Conservation (phyloP, 2,797 vertebrate genomes). For the Clarias pachynema region DNA sequence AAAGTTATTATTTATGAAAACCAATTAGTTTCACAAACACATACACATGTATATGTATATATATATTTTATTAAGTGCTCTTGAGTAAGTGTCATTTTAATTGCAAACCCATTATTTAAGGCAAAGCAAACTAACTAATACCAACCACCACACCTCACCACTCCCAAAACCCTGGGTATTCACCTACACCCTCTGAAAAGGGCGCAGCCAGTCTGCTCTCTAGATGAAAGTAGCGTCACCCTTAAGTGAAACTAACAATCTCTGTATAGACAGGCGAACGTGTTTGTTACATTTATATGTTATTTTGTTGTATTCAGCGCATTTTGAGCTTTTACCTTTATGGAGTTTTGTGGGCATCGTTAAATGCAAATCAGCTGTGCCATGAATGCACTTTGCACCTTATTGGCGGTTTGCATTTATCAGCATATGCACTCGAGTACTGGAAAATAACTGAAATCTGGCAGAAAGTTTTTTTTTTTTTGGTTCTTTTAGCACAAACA, state of each 20-base stretch:
- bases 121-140: neutral
- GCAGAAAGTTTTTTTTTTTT: neutral
- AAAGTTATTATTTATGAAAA: neutral
- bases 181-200: no score
- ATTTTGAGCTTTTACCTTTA: neutral
- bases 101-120: no score
- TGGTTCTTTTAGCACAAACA: neutral
- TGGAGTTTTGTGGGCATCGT: neutral
- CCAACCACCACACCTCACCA: no score
- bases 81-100: neutral
- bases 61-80: neutral
- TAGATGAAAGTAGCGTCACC: no score
- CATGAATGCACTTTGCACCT: slow-evolving; percentile 3
- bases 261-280: no score
- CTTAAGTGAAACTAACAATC: no score
- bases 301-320: neutral
- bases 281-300: neutral
- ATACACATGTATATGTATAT: no score
- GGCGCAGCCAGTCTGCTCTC: no score
- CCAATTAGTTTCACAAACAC: neutral
- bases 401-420: neutral
- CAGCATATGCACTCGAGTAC: neutral
- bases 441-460: neutral
- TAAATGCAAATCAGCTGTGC: slow-evolving; percentile 1
- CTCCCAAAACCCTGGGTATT: no score